A percentile compares a stretch with the other conserved stretches of the same genome.
phyloP scores from a whole-genome alignment of 2,888 invertebrate species.

The Leptothorax acervorum region DNA sequence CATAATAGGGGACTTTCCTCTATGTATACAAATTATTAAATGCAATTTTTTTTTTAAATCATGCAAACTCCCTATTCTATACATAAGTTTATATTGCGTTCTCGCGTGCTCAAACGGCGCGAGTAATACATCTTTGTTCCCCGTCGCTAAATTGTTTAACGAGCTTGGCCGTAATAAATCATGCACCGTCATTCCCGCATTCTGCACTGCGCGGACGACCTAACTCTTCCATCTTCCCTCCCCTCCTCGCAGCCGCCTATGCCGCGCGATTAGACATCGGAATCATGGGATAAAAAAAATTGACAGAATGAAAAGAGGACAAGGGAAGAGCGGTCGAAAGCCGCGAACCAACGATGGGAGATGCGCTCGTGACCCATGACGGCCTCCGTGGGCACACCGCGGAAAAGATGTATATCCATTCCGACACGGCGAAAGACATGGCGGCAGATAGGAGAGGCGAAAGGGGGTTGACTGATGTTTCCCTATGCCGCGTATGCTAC shows the following conservation, averaged over 20 bases:
- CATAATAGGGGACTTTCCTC: too few relatives aligned
- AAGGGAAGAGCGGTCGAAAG: constrained; percentile 59
- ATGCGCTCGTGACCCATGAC: constrained; percentile 74
- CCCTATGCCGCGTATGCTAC: constrained; percentile 76
- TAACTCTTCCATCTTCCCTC: constrained; percentile 4
- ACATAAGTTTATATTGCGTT: neutral
- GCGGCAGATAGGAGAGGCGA: constrained; percentile 36
- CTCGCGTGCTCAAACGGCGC: neutral
- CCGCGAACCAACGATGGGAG: constrained; percentile 52
- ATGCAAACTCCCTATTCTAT: neutral
- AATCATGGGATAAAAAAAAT: constrained; percentile 38
- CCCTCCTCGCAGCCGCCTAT: neutral
- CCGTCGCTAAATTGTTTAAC: constrained; percentile 50
- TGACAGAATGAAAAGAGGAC: constrained; percentile 56
- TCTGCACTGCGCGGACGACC: constrained; percentile 28
- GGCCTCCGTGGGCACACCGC: constrained; percentile 68
- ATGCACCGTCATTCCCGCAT: constrained; percentile 42
- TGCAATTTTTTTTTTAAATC: too few relatives aligned
- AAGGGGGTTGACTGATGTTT: constrained; percentile 50
- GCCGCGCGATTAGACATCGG: constrained; percentile 46
- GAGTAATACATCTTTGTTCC: constrained; percentile 45
- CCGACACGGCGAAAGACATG: constrained; percentile 50
- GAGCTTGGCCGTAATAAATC: constrained; percentile 49
- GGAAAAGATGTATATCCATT: constrained; percentile 63
- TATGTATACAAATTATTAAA: too few relatives aligned